Evolutionary conservation across 2,113 vertebrate species (phyloP).

Genomic region (Pomatostomus ruficeps): DNA sequence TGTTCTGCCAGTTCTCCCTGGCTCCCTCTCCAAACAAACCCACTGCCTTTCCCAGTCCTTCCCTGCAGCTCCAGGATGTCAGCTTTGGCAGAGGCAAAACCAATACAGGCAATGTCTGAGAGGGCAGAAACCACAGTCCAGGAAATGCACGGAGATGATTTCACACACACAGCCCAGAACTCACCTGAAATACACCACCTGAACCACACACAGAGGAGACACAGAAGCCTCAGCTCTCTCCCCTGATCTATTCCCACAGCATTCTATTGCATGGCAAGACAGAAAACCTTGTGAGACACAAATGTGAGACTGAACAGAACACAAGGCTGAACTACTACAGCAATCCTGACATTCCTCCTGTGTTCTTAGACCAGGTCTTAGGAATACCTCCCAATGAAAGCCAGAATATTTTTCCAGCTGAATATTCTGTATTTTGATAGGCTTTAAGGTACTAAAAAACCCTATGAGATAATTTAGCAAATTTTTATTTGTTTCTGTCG

Average conservation of each 20-base stretch:
- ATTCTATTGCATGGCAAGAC: not conserved
- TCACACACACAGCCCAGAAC: not conserved
- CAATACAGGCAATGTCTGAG: not conserved
- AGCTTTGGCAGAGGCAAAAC: not conserved
- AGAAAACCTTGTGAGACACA: not conserved
- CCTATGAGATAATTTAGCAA: not conserved
- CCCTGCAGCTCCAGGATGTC: not conserved
- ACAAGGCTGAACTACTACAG: not conserved
- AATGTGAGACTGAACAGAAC: not conserved
- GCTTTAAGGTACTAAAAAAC: not conserved
- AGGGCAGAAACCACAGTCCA: not conserved
- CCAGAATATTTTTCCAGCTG: not conserved
- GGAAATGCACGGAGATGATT: not conserved
- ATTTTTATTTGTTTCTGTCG: not conserved
- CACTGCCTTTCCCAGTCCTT: not conserved
- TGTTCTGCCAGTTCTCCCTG: not conserved
- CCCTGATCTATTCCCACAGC: not conserved
- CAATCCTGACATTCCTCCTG: not conserved
- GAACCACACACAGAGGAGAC: not conserved
- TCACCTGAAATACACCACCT: not conserved
- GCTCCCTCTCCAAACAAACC: not conserved
- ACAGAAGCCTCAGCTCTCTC: not conserved
- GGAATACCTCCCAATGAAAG: not conserved
- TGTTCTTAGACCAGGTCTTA: not conserved
- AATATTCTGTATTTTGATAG: not conserved